Percentiles rank a stretch among this genome's conserved stretches.
phyloP scores from a whole-genome alignment of 1,140 invertebrate genomes.

The Cydia pomonella region DNA sequence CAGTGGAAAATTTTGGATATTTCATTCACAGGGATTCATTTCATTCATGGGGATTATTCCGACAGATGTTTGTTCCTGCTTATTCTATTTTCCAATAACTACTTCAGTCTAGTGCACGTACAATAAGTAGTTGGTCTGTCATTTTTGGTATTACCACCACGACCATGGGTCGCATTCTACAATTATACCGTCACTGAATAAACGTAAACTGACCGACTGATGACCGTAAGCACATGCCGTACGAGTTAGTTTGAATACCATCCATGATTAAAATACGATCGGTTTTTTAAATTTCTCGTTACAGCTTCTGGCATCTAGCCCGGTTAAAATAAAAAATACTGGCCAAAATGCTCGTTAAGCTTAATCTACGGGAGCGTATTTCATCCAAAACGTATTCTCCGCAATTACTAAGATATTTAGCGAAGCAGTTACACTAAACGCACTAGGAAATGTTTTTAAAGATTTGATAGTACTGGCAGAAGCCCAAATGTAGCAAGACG shows the following conservation, averaged over 20 bases:
- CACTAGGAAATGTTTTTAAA: constrained; percentile 12
- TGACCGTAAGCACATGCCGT: neutral
- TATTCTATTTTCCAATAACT: no score
- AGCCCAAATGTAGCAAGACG: constrained; percentile 11
- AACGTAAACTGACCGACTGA: no score
- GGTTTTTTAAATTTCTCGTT: neutral
- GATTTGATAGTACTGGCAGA: constrained; percentile 10
- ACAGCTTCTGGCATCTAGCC: constrained; percentile 38
- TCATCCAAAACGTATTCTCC: constrained; percentile 37
- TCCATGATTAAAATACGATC: neutral
- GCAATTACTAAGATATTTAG: constrained; percentile 37
- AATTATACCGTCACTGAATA: no score
- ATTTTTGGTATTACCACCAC: no score
- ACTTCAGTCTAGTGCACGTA: no score
- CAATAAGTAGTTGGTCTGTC: no score
- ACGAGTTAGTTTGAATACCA: neutral
- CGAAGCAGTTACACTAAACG: constrained; percentile 26
- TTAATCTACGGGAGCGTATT: constrained; percentile 34
- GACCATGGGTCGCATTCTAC: no score
- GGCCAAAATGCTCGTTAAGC: constrained; percentile 36
- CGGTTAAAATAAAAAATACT: constrained; percentile 32
- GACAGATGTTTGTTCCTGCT: no score
- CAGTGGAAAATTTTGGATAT: no score
- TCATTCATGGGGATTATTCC: no score
- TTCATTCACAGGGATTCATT: no score